These are phyloP conservation scores for Eristalis tenax DNA, from an alignment of 2,888 invertebrate genomes.

Conservation along the genomic window DNA sequence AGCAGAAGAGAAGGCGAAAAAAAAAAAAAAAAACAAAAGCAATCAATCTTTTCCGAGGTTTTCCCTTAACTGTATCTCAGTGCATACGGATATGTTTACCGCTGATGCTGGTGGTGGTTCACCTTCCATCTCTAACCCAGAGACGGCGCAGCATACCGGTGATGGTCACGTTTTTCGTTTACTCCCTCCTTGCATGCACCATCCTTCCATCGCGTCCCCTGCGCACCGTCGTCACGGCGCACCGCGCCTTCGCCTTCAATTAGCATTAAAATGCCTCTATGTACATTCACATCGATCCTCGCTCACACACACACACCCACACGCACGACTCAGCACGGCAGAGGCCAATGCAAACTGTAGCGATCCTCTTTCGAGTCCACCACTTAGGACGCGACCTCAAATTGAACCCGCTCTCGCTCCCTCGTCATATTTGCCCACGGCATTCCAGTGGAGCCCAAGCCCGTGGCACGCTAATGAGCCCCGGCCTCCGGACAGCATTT, in stretches of 20 bases:
- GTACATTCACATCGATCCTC: constrained; percentile 16
- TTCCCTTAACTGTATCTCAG: constrained; percentile 32
- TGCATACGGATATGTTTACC: constrained; percentile 23
- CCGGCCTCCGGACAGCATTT: neutral
- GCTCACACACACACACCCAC: neutral
- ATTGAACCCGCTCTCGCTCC: constrained; percentile 1
- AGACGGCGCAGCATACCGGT: neutral
- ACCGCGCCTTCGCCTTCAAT: constrained; percentile 47
- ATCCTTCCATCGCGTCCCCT: neutral
- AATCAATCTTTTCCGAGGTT: constrained; percentile 38
- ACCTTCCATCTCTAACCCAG: neutral
- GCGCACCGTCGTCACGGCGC: neutral
- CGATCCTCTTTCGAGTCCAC: constrained; percentile 31
- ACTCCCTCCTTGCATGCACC: neutral
- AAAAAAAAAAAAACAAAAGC: constrained; percentile 5
- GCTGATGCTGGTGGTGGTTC: neutral
- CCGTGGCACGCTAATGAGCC: constrained; percentile 28
- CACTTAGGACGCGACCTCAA: constrained; percentile 49
- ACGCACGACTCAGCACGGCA: neutral
- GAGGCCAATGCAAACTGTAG: constrained; percentile 32
- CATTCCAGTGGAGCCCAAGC: constrained; percentile 11
- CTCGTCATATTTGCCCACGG: constrained; percentile 14
- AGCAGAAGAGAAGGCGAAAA: constrained; percentile 5
- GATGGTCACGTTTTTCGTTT: constrained; percentile 47
- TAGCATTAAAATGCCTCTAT: constrained; percentile 46